Conservation (phyloP, 2,797 vertebrate genomes). For the Paramormyrops hopkinsi region DNA sequence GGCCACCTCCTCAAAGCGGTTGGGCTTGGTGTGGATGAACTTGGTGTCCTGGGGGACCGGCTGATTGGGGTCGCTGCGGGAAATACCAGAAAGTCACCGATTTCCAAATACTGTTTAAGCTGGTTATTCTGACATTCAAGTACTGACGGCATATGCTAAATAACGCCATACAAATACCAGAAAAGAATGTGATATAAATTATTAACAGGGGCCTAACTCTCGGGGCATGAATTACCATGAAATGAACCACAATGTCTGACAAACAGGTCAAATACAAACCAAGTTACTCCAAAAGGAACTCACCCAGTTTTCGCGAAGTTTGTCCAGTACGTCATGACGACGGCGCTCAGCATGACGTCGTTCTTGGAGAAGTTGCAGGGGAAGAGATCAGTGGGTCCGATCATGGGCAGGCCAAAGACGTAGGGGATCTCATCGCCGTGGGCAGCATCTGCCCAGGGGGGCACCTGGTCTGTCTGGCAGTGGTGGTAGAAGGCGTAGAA, state of each 20-base stretch:
- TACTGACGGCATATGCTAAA: not conserved
- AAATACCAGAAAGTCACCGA: not conserved
- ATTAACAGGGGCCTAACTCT: not conserved
- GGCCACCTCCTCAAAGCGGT: slow-evolving; percentile 97
- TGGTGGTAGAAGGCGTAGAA: slow-evolving; percentile 99
- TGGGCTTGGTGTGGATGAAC: slow-evolving; percentile 98
- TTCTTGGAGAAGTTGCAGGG: slow-evolving; percentile 99
- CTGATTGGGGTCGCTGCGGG: slow-evolving; percentile 88
- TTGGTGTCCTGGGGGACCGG: slow-evolving; percentile 99
- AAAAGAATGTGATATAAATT: not conserved
- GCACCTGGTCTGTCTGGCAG: slow-evolving; percentile 98
- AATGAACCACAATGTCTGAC: not conserved
- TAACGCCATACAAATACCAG: not conserved
- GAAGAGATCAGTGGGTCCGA: slow-evolving; percentile 95
- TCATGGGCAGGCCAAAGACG: slow-evolving; percentile 94
- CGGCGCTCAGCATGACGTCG: slow-evolving; percentile 95
- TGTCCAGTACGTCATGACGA: slow-evolving; percentile 99
- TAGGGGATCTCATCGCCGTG: slow-evolving; percentile 98
- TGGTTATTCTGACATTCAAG: not conserved
- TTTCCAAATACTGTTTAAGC: not conserved
- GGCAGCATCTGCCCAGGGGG: slow-evolving; percentile 93
- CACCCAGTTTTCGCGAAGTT: slow-evolving; percentile 99
- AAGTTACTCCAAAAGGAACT: slow-evolving; percentile 35
- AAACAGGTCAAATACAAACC: not conserved
- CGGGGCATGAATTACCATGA: not conserved